Base-by-base conservation (phyloP, 2,888 invertebrate genomes). In the Platycheirus albimanus region DNA sequence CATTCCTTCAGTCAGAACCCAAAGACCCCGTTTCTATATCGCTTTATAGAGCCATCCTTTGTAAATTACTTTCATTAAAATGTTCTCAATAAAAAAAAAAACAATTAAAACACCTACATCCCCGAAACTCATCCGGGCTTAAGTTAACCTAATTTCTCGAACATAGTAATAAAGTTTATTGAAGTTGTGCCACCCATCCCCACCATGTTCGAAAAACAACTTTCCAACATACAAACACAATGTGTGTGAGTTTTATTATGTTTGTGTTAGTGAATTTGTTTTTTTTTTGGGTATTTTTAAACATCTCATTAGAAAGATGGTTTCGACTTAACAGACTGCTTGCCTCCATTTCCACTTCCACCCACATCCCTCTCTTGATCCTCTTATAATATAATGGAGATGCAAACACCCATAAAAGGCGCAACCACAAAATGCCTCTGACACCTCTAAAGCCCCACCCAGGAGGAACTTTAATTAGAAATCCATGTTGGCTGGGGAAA, bases 391-490 rank as follows among this genome's bases (percentile, higher is more conserved):
- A 52, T 47, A 67, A 69, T 54, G 17, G 56, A 13, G 51, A 66
- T 52, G 66, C 54, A 77, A 77, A 71, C 61, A 71, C 15, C 77
- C 67, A 69, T 81, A 63, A 71, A 70, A 66, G 61, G 19, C 19
- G n/a, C 43, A 77, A 63, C 69, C 83, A 63, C 77, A 63, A 49
- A 66, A 77, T 51, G 63, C 41, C 54, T 72, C 49, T 36, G 56
- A 67, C 78, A 77, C 72, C 77, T 72, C 56, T 20, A 52, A 49
- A 41, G 19, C 49, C 78, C 19, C 66, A 71, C 45, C 41, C 51
- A 36, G 24, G 56, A 72, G 52, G 49, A 72, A 69, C 54, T 83
- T 83, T 72, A 83, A 83, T 83, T 83, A 83, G 72, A 74, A 81
- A 81, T 67, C 77, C 77, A 77, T 67, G 81, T 71, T 61, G 61